Base-by-base conservation (phyloP, 2,113 vertebrate species). In the Harpagus bidentatus region DNA sequence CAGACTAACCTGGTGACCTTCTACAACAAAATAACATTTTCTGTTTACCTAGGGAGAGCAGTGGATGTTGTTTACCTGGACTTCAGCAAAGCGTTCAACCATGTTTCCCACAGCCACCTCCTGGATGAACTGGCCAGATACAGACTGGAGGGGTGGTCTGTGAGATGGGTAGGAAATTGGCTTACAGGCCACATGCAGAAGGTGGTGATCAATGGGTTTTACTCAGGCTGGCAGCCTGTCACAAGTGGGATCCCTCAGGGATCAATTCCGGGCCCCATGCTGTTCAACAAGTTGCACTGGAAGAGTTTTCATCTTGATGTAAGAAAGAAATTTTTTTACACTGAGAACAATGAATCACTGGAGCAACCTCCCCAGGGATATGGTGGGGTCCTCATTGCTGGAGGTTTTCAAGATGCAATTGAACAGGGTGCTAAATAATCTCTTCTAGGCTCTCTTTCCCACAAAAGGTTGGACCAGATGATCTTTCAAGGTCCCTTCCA, bases 181-280 rank as follows among this genome's bases (percentile, higher is more conserved):
- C 45, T 82, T 9, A 28, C 76, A 42, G 61, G 20, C 47, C 16
- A 15, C 56, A 59, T 45, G 50, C 43, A 58, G 69, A 72, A 77
- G 25, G 21, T 6, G 6, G 45, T 15, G 20, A 42, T 88, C 55
- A 47, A 23, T 82, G 47, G 10, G 23, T 56, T 86, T 88, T 86
- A 34, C 56, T 26, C 28, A 71, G 66, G 12, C 45, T 86, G 66
- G 56, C 32, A 63, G 29, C 42, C 31, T 93, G n/a, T n/a, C 56
- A 79, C 28, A 52, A 71, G 34, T 29, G n/a, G 11, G 31, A n/a
- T 76, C 16, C 71, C 38, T 80, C 80, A 62, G 47, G 52, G 8
- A 13, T 23, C 0, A 1, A 53, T 42, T 55, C 15, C 52, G 36
- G 5, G 45, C 45, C 26, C 31, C 15, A 7, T 0, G 0, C 22